Base-by-base conservation (phyloP, 2,888 invertebrate species). In the Cephus sareptanus region DNA sequence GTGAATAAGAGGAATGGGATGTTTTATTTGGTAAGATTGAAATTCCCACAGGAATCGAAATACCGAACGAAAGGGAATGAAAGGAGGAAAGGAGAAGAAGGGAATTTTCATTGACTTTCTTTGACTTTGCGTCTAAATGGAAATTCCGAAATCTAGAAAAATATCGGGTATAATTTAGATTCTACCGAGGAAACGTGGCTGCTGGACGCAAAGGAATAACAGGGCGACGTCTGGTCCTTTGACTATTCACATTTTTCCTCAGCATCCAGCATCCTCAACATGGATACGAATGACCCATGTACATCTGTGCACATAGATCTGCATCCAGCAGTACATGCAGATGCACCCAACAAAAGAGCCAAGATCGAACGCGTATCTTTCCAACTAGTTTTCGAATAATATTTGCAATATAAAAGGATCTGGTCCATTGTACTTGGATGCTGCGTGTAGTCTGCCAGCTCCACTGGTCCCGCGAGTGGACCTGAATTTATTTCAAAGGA, bases 361-460 rank as follows among this genome's bases (percentile, higher is more conserved):
- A 68, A 79, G 83, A 86, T 86, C 84, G 81, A 84, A 83, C 81
- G 78, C 83, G 81, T 85, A 85, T 82, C 81, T 82, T 79, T 75
- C 81, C 76, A 79, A 75, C 78, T 79, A 79, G 82, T 81, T 84
- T 76, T 74, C 83, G 77, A 82, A 81, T 80, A 80, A 80, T 77
- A 81, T 76, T 78, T 77, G 77, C 82, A 68, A 75, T 78, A 81
- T 78, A 78, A 79, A 79, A 73, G 79, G 76, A 68, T 69, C 74
- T 77, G 74, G 75, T 77, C 74, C 40, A 34, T 75, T 78, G 80
- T 77, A 76, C 23, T n/a, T 71, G 69, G 75, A 40, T 56, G 75
- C 74, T 76, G 35, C 30, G 69, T 15, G 35, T 34, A 69, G 79
- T 56, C 73, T 69, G 34, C 69, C 69, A 73, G 34, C 69, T 37